A percentile compares a stretch with the other conserved stretches of the same genome.
These are phyloP conservation scores for Sapajus apella DNA, from an alignment of 2,113 vertebrate genomes.

Conservation along the genomic window DNA sequence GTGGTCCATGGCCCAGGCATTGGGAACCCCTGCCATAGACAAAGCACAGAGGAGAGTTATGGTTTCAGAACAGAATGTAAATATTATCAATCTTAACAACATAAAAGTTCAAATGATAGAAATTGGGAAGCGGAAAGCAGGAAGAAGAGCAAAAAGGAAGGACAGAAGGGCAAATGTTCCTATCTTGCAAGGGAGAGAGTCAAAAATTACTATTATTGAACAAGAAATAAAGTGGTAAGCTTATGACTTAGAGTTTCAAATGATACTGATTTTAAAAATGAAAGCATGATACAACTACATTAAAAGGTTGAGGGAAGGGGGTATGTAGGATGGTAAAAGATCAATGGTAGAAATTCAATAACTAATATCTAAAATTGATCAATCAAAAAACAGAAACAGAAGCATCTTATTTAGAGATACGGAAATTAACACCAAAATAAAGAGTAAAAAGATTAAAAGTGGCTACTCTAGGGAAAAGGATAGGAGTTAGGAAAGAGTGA, in stretches of 20 bases:
- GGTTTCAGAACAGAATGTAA: background rate
- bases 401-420: background rate
- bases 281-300: background rate
- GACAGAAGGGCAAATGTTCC: background rate
- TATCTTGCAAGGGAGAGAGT: background rate
- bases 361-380: background rate
- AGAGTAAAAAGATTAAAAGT: background rate
- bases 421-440: conserved; percentile 2
- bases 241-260: background rate
- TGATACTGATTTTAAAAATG: background rate
- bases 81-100: background rate
- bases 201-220: background rate
- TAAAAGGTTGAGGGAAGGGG: background rate
- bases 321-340: background rate
- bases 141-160: background rate
- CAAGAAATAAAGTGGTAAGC: background rate
- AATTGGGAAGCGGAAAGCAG: background rate
- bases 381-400: background rate
- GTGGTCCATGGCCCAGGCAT: too few relatives aligned
- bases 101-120: background rate
- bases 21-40: too few relatives aligned
- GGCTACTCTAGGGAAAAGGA: background rate
- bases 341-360: background rate
- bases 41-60: background rate
- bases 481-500: background rate